These are phyloP conservation scores for Mythimna lalbum DNA, from an alignment of 2,888 invertebrate genomes.

Conservation along the genomic window DNA sequence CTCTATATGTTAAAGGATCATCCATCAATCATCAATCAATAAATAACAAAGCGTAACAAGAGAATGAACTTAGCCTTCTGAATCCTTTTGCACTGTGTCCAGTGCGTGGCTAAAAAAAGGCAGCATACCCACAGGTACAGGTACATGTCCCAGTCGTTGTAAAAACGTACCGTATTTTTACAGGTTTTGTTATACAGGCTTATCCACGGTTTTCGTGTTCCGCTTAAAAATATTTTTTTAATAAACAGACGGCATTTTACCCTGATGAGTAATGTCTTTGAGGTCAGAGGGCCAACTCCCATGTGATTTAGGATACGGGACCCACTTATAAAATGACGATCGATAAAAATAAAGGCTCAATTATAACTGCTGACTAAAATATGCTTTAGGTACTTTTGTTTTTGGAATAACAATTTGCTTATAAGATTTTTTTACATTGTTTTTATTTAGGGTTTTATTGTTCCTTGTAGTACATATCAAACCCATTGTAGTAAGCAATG, in stretches of 20 bases:
- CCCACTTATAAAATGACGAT: constrained; percentile 26
- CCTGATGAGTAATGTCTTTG: constrained; percentile 31
- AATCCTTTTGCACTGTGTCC: not conserved
- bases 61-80: constrained; percentile 21
- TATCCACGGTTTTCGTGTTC: constrained; percentile 50
- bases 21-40: not conserved
- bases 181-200: constrained; percentile 65
- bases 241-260: constrained; percentile 32
- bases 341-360: constrained; percentile 16
- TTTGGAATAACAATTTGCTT: not conserved
- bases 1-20: too few relatives aligned
- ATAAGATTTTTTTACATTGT: too few relatives aligned
- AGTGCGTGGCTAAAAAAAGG: constrained; percentile 56
- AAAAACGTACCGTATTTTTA: constrained; percentile 66
- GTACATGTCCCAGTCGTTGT: constrained; percentile 38
- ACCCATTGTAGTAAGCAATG: too few relatives aligned
- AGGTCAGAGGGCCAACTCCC: constrained; percentile 40
- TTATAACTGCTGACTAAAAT: constrained; percentile 12
- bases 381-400: not conserved
- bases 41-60: not conserved
- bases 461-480: too few relatives aligned
- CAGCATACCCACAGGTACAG: constrained; percentile 39
- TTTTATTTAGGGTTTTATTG: too few relatives aligned
- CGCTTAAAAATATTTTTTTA: constrained; percentile 51
- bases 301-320: constrained; percentile 37